Conservation (phyloP, 35 echinoderm and acorn worm genomes). For the Amphiura filiformis region DNA sequence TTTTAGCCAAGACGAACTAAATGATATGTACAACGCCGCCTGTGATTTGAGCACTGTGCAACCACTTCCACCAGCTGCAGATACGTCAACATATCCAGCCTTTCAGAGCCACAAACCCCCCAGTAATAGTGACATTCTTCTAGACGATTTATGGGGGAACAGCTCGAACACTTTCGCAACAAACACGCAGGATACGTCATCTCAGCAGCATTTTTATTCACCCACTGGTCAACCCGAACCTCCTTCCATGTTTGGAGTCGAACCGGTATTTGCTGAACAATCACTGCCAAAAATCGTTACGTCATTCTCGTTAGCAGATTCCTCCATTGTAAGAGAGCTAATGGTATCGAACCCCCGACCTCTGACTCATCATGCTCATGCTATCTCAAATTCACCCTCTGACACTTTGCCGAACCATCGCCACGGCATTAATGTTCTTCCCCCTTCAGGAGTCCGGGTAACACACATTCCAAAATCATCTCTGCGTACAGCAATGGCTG, state of each 20-base stretch:
- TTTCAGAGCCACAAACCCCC: not conserved
- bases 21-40: not conserved
- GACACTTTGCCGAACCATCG: not conserved
- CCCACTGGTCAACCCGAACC: not conserved
- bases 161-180: not conserved
- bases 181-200: not conserved
- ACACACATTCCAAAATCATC: slow-evolving; percentile 74
- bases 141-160: not conserved
- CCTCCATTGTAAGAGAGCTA: not conserved
- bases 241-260: not conserved
- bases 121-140: not conserved
- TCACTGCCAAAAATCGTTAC: not conserved
- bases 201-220: not conserved
- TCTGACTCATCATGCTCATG: not conserved
- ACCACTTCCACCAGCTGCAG: not conserved
- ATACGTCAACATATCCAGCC: not conserved
- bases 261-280: not conserved
- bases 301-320: not conserved
- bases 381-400: not conserved
- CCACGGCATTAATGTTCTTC: slow-evolving; percentile 30
- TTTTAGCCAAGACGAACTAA: not conserved
- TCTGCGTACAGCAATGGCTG: slow-evolving; percentile 5
- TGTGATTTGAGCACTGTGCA: not conserved
- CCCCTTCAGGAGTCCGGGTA: slow-evolving; percentile 87
- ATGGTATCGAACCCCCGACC: not conserved